Evolutionary conservation across 1,140 invertebrate species (phyloP), one percentile per base, ranked within the genome.

Genomic region (Drosophila burlai): DNA sequence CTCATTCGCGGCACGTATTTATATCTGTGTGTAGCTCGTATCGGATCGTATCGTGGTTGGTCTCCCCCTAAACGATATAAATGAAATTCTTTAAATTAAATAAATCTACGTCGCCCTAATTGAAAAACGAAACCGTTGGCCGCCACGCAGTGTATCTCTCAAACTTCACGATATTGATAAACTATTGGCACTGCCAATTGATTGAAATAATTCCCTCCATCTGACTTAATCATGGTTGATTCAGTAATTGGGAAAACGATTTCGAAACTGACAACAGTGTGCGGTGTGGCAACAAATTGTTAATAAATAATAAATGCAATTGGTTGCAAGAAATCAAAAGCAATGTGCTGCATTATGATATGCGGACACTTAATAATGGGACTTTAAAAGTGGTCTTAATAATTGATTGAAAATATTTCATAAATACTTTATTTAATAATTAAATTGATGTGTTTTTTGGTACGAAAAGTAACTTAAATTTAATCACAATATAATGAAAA

Each of bases 71-170:
- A 57, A 57, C 24, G 54, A 57, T 57, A 57, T 57, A 79, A 87
- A 83, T 80, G 65, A 87, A 87, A 84, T 90, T 87, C 81, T 75
- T 83, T 66, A 89, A 89, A 87, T 84, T 89, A 81, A 89, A 74
- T 89, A 81, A 83, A 74, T 89, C 46, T 71, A 71, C 75, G 75
- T 26, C 38, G 75, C 34, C 74, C 78, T 79, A 79, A 79, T 79
- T 79, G 76, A 79, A 78, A 71, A 71, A 40, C 67, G 64, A 55
- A 78, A 75, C 38, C 58, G 57, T 43, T 69, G 38, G 43, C 31
- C 36, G 34, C 34, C 36, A 26, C 21, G 5, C 42, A 49, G 62
- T 60, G 38, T 67, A 31, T 31, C 49, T 36, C 26, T 31, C 21
- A 13, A 60, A 78, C 36, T 57, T 57, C 54, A 26, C 54, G 65